phyloP scores from a whole-genome alignment of 2,113 vertebrate species.

The Meriones unguiculatus region DNA sequence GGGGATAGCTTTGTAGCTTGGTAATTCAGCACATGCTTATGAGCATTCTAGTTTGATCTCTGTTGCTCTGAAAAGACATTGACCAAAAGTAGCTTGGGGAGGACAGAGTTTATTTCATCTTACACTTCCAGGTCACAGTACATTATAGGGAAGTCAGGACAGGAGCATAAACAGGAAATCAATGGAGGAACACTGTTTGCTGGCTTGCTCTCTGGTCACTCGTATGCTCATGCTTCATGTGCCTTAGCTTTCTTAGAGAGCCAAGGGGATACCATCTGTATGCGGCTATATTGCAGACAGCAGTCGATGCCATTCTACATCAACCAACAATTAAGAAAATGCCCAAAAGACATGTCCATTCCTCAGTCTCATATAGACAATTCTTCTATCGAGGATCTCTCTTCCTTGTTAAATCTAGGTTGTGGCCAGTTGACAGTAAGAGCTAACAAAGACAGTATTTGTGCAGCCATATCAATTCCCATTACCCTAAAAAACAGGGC shows the following conservation, averaged over 20 bases:
- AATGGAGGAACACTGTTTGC: neutral
- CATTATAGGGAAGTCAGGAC: neutral
- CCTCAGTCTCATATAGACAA: neutral
- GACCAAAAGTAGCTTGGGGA: neutral
- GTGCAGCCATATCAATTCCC: no score
- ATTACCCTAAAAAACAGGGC: neutral
- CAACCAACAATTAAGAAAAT: neutral
- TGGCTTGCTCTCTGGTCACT: neutral
- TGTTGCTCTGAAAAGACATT: neutral
- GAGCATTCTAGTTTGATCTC: neutral
- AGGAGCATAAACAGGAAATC: neutral
- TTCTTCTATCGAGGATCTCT: neutral
- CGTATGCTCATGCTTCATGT: neutral
- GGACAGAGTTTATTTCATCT: neutral
- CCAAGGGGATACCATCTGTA: no score
- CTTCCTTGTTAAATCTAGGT: neutral
- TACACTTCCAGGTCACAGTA: neutral
- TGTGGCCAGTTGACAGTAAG: no score
- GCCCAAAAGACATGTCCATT: neutral
- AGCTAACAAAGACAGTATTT: neutral
- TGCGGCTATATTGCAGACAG: neutral
- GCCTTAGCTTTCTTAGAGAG: neutral
- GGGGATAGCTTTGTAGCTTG: neutral
- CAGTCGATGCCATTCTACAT: neutral
- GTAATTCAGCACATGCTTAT: neutral